Conservation (phyloP, 2,113 vertebrate species). For the Eubucco bourcierii region DNA sequence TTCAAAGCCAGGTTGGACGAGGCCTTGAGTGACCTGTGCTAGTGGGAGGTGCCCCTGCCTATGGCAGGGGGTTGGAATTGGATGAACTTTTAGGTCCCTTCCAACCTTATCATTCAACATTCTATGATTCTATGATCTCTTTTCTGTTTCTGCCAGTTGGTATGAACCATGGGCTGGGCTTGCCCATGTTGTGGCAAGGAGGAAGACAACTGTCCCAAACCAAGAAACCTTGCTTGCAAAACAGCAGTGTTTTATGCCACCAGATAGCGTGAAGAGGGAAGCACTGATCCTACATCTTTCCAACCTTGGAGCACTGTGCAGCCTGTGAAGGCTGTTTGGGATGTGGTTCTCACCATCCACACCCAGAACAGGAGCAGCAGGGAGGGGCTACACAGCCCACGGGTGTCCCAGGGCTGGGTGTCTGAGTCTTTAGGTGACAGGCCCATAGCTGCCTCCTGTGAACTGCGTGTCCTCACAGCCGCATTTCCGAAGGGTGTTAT, state of each 20-base stretch:
- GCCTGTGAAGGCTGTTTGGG: not conserved
- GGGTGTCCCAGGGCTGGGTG: not conserved
- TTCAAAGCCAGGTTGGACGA: too few relatives aligned
- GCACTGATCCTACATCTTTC: not conserved
- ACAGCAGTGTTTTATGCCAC: accelerated
- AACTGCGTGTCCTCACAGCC: slow-evolving; percentile 10
- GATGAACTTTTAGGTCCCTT: too few relatives aligned
- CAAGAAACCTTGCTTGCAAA: not conserved
- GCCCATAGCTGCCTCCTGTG: not conserved
- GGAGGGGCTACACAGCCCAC: not conserved
- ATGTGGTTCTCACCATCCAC: accelerated
- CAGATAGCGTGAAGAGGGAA: accelerated
- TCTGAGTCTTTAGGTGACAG: not conserved
- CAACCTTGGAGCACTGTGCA: accelerated
- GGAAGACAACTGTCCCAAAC: not conserved
- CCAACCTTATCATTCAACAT: too few relatives aligned
- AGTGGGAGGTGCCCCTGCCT: too few relatives aligned
- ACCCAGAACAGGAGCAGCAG: accelerated
- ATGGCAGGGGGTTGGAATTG: too few relatives aligned
- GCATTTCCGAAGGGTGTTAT: slow-evolving; percentile 76
- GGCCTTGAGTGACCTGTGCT: too few relatives aligned
- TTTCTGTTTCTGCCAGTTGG: too few relatives aligned
- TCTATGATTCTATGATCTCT: too few relatives aligned
- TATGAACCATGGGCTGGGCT: accelerated
- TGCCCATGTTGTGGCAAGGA: accelerated